Evolutionary conservation across 2,797 vertebrate species (phyloP).

Genomic region (Rachycentron canadum): DNA sequence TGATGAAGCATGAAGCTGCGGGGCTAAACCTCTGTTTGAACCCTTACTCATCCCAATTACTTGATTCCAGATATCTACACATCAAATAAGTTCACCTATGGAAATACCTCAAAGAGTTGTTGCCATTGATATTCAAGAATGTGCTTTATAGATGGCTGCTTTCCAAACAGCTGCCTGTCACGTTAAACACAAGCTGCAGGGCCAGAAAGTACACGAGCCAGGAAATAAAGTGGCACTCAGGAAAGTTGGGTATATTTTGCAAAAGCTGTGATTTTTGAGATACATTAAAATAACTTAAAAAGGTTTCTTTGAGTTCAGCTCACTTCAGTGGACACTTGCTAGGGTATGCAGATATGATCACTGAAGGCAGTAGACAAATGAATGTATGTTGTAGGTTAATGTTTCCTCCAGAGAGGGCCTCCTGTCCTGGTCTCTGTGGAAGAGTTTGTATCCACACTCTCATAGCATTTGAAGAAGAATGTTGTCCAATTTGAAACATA

Average conservation of each 20-base stretch:
- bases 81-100: conserved; percentile 57
- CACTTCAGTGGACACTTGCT: conserved; percentile 44
- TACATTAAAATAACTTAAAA: too few species aligned
- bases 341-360: conserved; percentile 40
- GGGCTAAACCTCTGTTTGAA: conserved; percentile 47
- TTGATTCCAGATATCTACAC: conserved; percentile 44
- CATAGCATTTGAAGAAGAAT: background rate
- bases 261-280: conserved; percentile 22
- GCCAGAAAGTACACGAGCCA: conserved; percentile 47
- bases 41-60: conserved; percentile 25
- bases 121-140: conserved; percentile 59
- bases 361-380: conserved; percentile 24
- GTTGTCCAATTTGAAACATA: conserved; percentile 7
- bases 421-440: background rate
- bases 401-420: conserved; percentile 4
- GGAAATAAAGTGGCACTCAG: conserved; percentile 21
- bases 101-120: conserved; percentile 64
- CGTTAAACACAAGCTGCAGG: conserved; percentile 62
- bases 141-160: conserved; percentile 55
- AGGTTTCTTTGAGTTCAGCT: conserved; percentile 26
- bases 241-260: conserved; percentile 16
- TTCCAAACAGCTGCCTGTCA: conserved; percentile 75
- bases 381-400: conserved; percentile 1
- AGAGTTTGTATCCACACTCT: background rate
- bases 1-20: conserved; percentile 51